phyloP scores from a whole-genome alignment of 2,797 vertebrate species.

The Parotocinclus haroldoi region DNA sequence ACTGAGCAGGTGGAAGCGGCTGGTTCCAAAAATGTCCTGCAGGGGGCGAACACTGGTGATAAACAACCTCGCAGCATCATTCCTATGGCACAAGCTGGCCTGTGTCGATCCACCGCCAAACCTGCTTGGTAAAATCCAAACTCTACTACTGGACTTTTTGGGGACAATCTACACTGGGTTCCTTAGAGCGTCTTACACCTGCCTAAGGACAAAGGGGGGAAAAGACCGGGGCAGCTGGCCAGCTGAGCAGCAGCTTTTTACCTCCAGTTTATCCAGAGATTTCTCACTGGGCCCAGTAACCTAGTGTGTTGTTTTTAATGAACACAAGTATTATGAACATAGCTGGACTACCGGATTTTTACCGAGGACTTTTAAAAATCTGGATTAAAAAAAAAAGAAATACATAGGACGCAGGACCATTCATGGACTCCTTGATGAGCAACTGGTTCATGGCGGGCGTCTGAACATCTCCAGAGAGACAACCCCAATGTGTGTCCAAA shows the following conservation, averaged over 20 bases:
- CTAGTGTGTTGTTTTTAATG: neutral
- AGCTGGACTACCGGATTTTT: neutral
- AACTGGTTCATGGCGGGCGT: no score
- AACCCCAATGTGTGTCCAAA: neutral
- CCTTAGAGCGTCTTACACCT: neutral
- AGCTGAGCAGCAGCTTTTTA: no score
- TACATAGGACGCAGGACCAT: no score
- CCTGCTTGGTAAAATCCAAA: neutral
- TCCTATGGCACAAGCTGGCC: neutral
- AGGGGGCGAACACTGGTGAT: no score
- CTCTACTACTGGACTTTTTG: neutral
- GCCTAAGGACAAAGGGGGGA: neutral
- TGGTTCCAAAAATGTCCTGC: neutral
- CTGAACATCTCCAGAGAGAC: neutral
- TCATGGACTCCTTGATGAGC: no score
- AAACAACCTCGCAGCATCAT: neutral
- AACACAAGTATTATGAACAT: neutral
- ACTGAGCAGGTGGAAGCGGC: no score
- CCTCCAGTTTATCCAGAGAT: neutral
- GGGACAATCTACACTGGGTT: neutral
- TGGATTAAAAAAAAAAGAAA: no score
- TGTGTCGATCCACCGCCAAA: neutral
- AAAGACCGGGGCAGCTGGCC: no score
- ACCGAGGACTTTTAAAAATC: no score
- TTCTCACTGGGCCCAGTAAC: neutral